phyloP scores from a whole-genome alignment of 2,888 invertebrate species.

The Agrilus mali region DNA sequence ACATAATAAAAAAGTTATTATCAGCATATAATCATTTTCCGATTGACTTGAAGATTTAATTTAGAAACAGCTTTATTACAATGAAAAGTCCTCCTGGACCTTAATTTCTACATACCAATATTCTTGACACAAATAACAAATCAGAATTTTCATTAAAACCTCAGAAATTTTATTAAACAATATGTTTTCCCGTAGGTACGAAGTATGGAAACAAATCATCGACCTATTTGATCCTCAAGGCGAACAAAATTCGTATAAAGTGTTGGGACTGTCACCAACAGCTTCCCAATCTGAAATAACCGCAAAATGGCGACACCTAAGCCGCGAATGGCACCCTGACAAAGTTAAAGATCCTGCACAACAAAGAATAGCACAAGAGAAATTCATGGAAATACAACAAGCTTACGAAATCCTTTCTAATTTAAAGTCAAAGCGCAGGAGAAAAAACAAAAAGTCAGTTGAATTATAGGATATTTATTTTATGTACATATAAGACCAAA shows the following conservation, averaged over 20 bases:
- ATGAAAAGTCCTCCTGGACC: too few relatives aligned
- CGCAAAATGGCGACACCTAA: conserved; percentile 64
- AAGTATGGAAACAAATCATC: conserved; percentile 76
- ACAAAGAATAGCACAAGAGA: conserved; percentile 64
- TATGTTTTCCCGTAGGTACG: conserved; percentile 35
- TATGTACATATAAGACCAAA: background rate
- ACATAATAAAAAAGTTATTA: too few relatives aligned
- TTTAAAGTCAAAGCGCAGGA: conserved; percentile 61
- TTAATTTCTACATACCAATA: too few relatives aligned
- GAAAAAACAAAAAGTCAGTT: conserved; percentile 57
- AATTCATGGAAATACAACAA: conserved; percentile 86
- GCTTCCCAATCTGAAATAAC: conserved; percentile 81
- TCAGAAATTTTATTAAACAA: too few relatives aligned
- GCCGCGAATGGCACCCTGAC: conserved; percentile 83
- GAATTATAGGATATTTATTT: conserved; percentile 4
- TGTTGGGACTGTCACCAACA: conserved; percentile 64
- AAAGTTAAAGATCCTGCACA: conserved; percentile 63
- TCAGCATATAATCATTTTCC: too few relatives aligned
- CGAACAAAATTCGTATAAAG: conserved; percentile 78
- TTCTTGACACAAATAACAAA: too few relatives aligned
- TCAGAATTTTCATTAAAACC: too few relatives aligned
- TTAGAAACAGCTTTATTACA: too few relatives aligned
- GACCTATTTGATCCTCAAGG: conserved; percentile 83
- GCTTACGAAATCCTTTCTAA: conserved; percentile 83
- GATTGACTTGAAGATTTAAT: too few relatives aligned